Conservation (phyloP, 2,113 vertebrate genomes). For the Isurus oxyrinchus region DNA sequence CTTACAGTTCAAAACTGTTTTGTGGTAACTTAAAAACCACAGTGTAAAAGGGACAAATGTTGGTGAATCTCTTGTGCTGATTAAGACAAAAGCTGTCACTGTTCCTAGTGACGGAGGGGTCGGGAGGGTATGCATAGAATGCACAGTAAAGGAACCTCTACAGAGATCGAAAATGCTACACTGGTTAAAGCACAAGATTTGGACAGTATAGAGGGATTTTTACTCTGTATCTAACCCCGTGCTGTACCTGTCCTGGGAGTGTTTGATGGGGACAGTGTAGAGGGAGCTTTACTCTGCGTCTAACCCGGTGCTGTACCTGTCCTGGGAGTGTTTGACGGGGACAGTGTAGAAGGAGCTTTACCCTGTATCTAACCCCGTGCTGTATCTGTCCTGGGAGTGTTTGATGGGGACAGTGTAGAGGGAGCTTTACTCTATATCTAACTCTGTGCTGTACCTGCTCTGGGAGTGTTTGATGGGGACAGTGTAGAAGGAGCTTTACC, state of each 20-base stretch:
- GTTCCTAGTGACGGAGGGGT: neutral
- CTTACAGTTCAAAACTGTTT: neutral
- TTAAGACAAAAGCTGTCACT: neutral
- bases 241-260: neutral
- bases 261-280: neutral
- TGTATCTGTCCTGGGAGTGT: neutral
- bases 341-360: neutral
- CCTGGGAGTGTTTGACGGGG: neutral
- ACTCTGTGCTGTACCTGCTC: neutral
- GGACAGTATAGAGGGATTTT: neutral
- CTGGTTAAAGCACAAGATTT: too few species aligned
- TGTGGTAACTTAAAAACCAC: neutral
- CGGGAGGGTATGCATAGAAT: neutral
- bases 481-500: neutral
- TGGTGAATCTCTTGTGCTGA: neutral
- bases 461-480: constrained; percentile 4
- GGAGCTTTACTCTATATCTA: neutral
- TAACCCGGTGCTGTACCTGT: neutral
- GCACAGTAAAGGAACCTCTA: too few species aligned
- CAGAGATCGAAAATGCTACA: neutral
- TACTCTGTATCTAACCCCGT: neutral
- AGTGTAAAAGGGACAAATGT: neutral
- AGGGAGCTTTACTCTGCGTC: neutral
- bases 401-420: neutral
- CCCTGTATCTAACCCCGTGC: neutral